Base-by-base conservation (phyloP, 2,888 invertebrate species). In the Drosophila infuscata region DNA sequence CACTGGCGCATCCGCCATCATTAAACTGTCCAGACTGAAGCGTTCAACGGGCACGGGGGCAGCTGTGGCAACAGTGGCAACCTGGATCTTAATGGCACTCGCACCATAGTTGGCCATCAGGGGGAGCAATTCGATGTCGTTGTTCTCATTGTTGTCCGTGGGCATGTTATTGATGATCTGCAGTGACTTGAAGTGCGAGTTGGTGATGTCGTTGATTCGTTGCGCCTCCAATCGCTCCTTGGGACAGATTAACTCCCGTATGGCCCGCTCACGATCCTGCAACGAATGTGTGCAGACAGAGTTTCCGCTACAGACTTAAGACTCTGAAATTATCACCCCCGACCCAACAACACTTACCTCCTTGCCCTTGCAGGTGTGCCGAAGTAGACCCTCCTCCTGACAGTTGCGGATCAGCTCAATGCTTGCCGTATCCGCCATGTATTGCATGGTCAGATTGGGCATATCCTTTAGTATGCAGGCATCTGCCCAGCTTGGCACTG, bases 401-500 rank as follows among this genome's bases (percentile, higher is more conserved):
- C 96, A 96, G 91, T 96, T 96, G 35, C 96, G 95, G 46, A 96
- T 96, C 64, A 96, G 94, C 92, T 96, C 96, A 59, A 96, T 95
- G 54, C 96, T 96, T 41, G 96, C 96, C 90, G 96, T 96, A 91
- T 96, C 96, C 35, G 96, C 96, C 89, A 96, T 94, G 91, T 96
- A 97, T 69, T 96, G 94, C 77, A 96, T 95, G 1, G 96, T 96
- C 76, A 96, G 93, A 38, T 96, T 96, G 6, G 96, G 96, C 81
- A 96, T 93, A 68, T 96, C 96, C 80, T 95, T 95, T 67, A 96
- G 93, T 93, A 96, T 95, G 91, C 96, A 96, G 35, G 96, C 95
- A 80, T 95, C 95, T n/a, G 96, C 96, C 96, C 96, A 96, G 83
- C 95, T 94, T 35, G 96, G 96, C 77, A 96, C 96, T 96, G n/a